These are phyloP conservation scores for Ormyrus labotus DNA, from an alignment of 2,888 invertebrate species.

Conservation along the genomic window DNA sequence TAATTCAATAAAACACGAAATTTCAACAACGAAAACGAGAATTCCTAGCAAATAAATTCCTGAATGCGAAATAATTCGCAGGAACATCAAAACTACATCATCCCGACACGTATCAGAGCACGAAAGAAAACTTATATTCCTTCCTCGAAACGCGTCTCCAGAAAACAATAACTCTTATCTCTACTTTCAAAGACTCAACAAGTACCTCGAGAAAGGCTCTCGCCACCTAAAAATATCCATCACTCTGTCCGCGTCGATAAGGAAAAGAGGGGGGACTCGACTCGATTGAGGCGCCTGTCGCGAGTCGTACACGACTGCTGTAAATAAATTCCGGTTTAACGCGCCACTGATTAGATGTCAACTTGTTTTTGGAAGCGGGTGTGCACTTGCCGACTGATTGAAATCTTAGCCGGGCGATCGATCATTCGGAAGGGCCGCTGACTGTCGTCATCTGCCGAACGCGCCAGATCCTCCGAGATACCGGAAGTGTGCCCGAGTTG, in stretches of 20 bases:
- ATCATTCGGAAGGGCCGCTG: slow-evolving; percentile 30
- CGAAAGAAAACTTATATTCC: too few relatives aligned
- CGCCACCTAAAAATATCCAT: too few relatives aligned
- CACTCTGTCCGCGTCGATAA: not conserved
- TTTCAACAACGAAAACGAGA: too few relatives aligned
- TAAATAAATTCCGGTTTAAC: slow-evolving; percentile 34
- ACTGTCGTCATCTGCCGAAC: slow-evolving; percentile 27
- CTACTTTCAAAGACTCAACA: too few relatives aligned
- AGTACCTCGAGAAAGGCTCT: too few relatives aligned
- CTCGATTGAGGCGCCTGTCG: not conserved
- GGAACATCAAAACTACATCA: too few relatives aligned
- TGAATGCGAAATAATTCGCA: too few relatives aligned
- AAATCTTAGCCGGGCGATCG: slow-evolving; percentile 39
- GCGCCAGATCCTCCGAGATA: not conserved
- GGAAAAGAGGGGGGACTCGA: not conserved
- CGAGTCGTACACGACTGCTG: not conserved
- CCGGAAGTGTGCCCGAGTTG: not conserved
- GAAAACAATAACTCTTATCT: too few relatives aligned
- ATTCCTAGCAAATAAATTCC: too few relatives aligned
- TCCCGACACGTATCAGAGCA: too few relatives aligned
- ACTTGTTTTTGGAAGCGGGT: not conserved
- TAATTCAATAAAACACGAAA: too few relatives aligned
- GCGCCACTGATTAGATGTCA: slow-evolving; percentile 15
- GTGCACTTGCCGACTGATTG: slow-evolving; percentile 28
- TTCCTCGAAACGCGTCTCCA: too few relatives aligned